Conservation (phyloP, 2,888 invertebrate genomes). For the Tubulanus polymorphus region DNA sequence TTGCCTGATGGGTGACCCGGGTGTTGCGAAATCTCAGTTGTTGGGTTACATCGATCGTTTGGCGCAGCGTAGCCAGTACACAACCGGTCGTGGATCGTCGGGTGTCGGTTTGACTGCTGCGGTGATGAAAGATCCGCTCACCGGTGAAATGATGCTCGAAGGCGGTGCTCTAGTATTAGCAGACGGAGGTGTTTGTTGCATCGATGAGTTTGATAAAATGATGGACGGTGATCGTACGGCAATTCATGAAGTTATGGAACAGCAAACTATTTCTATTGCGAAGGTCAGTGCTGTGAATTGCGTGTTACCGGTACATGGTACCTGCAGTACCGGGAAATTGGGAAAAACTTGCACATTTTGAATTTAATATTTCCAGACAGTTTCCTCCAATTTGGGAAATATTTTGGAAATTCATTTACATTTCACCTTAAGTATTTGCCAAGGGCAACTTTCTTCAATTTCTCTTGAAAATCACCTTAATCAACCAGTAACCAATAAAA, state of each 20-base stretch:
- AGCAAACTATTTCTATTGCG: conserved; percentile 98
- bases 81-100: conserved; percentile 92
- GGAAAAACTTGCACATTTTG: too few species aligned
- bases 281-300: conserved; percentile 62
- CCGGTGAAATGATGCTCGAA: conserved; percentile 88
- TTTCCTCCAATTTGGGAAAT: neutral
- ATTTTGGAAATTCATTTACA: too few species aligned
- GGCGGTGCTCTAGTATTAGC: conserved; percentile 93
- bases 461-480: too few species aligned
- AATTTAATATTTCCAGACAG: neutral
- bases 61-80: conserved; percentile 89
- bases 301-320: too few species aligned
- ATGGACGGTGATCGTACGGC: conserved; percentile 73
- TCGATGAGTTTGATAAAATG: conserved; percentile 99
- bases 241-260: conserved; percentile 65
- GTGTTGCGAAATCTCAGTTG: conserved; percentile 97
- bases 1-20: conserved; percentile 99
- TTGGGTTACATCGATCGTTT: conserved; percentile 90
- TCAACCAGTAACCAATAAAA: neutral
- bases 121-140: conserved; percentile 94
- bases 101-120: conserved; percentile 99
- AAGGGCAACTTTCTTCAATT: too few species aligned
- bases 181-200: conserved; percentile 96
- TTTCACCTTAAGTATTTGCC: too few species aligned
- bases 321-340: too few species aligned